These are phyloP conservation scores for Phlogophora meticulosa DNA, from an alignment of 2,888 invertebrate genomes.

Conservation along the genomic window DNA sequence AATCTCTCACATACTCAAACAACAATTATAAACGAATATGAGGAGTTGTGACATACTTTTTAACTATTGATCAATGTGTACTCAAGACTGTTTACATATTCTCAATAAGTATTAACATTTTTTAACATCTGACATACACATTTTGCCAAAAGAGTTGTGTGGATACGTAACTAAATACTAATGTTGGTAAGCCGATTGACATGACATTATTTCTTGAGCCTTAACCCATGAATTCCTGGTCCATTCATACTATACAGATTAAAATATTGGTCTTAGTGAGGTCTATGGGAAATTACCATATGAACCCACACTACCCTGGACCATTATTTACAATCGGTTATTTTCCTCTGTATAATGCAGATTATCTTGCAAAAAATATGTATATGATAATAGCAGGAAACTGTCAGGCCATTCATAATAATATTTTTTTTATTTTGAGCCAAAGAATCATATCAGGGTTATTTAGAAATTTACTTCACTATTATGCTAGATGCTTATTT, in stretches of 20 bases:
- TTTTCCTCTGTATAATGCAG: not conserved
- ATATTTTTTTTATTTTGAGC: too few species aligned
- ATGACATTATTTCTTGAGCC: not conserved
- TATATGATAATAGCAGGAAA: too few species aligned
- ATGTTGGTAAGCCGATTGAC: not conserved
- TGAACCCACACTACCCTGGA: not conserved
- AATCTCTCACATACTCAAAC: slow-evolving; percentile 9
- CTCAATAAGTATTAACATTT: slow-evolving; percentile 31
- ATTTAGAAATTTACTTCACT: too few species aligned
- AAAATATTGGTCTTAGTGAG: not conserved
- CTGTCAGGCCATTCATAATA: too few species aligned
- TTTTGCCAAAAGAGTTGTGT: slow-evolving; percentile 11
- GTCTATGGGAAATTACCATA: not conserved
- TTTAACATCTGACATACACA: not conserved
- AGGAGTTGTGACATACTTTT: slow-evolving; percentile 21
- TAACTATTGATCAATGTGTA: slow-evolving; percentile 22
- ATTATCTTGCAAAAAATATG: too few species aligned
- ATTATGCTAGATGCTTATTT: too few species aligned
- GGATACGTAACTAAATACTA: not conserved
- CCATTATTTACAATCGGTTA: not conserved
- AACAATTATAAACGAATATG: slow-evolving; percentile 2
- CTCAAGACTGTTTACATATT: slow-evolving; percentile 22
- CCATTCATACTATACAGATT: not conserved
- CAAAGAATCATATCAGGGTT: too few species aligned
- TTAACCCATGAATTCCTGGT: too few species aligned